These are phyloP conservation scores for Cynoglossus semilaevis DNA, from an alignment of 2,113 vertebrate species.

Conservation along the genomic window DNA sequence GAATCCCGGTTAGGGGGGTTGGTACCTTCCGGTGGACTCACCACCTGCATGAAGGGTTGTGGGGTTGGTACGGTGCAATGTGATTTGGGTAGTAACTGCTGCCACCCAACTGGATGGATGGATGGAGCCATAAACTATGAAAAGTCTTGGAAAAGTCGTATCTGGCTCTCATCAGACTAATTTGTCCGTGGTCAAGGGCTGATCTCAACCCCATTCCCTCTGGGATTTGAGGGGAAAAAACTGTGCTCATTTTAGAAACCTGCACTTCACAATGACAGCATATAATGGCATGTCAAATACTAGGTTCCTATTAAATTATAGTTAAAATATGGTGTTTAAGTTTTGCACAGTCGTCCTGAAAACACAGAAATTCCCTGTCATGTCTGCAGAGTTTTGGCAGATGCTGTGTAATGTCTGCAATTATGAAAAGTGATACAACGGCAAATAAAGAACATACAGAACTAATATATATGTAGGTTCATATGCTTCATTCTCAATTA, in stretches of 20 bases:
- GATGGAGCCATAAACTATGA: too few relatives aligned
- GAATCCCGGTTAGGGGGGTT: too few relatives aligned
- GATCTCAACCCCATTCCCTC: constrained; percentile 7
- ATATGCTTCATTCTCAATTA: constrained; percentile 9
- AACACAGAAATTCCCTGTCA: background rate
- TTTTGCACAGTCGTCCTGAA: constrained; percentile 4
- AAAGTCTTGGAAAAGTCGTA: constrained; percentile 15
- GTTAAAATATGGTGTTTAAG: background rate
- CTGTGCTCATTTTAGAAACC: constrained; percentile 20
- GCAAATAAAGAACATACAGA: background rate
- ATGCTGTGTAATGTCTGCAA: background rate
- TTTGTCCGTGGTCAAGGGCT: constrained; percentile 35
- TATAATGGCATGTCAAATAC: constrained; percentile 23
- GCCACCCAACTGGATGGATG: too few relatives aligned
- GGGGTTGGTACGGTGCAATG: too few relatives aligned
- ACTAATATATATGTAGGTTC: background rate
- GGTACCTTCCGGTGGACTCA: too few relatives aligned
- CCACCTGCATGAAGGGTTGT: too few relatives aligned
- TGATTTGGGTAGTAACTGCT: too few relatives aligned
- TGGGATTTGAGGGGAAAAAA: constrained; percentile 2
- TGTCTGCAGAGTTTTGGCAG: background rate
- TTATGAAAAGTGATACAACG: constrained; percentile 12
- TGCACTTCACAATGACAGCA: constrained; percentile 37
- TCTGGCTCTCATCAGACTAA: constrained; percentile 3
- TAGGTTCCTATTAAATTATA: constrained; percentile 16